phyloP scores from a whole-genome alignment of 2,113 vertebrate species.

The Herpailurus yagouaroundi region DNA sequence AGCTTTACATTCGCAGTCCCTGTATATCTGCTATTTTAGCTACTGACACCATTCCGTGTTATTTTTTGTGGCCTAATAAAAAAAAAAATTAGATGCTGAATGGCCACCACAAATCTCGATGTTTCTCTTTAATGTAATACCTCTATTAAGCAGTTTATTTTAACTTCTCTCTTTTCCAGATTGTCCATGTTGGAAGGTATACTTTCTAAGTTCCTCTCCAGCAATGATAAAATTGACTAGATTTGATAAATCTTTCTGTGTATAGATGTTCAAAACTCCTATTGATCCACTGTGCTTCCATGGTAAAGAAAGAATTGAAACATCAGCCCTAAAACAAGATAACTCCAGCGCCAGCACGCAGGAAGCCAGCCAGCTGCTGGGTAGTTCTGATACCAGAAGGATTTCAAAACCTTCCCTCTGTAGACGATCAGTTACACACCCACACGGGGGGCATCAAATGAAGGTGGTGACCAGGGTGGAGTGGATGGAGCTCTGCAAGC shows the following conservation, averaged over 20 bases:
- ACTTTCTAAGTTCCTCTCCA: slow-evolving; percentile 8
- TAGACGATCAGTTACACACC: not conserved
- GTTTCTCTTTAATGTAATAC: not conserved
- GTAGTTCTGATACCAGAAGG: not conserved
- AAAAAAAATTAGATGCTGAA: not conserved
- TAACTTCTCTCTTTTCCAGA: not conserved
- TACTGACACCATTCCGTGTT: not conserved
- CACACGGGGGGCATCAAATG: not conserved
- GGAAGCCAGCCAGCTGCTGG: not conserved
- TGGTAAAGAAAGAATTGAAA: slow-evolving; percentile 56
- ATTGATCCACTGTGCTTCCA: slow-evolving; percentile 34
- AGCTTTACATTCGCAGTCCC: not conserved
- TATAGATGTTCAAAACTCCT: slow-evolving; percentile 23
- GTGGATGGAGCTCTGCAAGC: not conserved
- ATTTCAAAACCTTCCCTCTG: slow-evolving; percentile 20
- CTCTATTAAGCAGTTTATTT: not conserved
- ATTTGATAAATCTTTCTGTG: not conserved
- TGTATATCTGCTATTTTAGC: not conserved
- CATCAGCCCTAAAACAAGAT: slow-evolving; percentile 19
- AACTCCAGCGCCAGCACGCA: not conserved
- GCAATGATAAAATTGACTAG: not conserved
- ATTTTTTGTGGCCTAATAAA: not conserved
- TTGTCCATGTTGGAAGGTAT: not conserved
- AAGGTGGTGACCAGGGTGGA: not conserved
- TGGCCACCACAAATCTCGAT: not conserved